Percentiles rank a stretch among this genome's conserved stretches.
Evolutionary conservation across 2,888 invertebrate genomes (phyloP).

Genomic region (Apoda limacodes): DNA sequence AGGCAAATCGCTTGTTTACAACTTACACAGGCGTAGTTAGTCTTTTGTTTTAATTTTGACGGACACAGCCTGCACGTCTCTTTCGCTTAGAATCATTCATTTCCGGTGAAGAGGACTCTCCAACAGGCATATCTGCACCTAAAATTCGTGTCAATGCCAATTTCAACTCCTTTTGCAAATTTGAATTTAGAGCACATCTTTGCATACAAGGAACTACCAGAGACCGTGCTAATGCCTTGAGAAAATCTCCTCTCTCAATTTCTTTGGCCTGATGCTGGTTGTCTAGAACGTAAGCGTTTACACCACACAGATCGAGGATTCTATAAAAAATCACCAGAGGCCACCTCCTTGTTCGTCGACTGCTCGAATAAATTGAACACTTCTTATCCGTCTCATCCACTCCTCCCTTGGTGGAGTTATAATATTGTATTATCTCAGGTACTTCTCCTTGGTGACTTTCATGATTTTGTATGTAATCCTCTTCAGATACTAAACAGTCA

Average conservation of each 20-base stretch:
- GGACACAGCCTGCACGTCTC: too few relatives aligned
- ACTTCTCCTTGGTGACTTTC: constrained; percentile 4
- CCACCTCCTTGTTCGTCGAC: too few relatives aligned
- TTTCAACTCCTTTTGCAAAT: constrained; percentile 2
- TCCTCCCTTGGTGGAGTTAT: too few relatives aligned
- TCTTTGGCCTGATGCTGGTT: too few relatives aligned
- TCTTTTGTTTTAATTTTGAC: too few relatives aligned
- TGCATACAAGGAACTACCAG: constrained; percentile 6
- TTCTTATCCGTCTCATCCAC: too few relatives aligned
- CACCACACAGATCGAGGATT: neutral
- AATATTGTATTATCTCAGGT: too few relatives aligned
- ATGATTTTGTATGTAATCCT: constrained; percentile 1
- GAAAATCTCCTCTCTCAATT: constrained; percentile 2
- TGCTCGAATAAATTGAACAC: too few relatives aligned
- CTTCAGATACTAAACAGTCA: constrained; percentile 5
- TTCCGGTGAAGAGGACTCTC: neutral
- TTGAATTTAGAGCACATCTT: constrained; percentile 4
- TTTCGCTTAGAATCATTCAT: constrained; percentile 4
- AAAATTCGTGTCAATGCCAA: constrained; percentile 6
- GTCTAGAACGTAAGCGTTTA: too few relatives aligned
- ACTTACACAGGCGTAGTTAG: too few relatives aligned
- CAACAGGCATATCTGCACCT: constrained; percentile 6
- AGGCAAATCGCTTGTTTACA: too few relatives aligned
- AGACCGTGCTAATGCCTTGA: constrained; percentile 4
- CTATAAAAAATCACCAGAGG: too few relatives aligned